Evolutionary conservation across 1,140 invertebrate genomes (phyloP).

Genomic region (Ceratina japonica): DNA sequence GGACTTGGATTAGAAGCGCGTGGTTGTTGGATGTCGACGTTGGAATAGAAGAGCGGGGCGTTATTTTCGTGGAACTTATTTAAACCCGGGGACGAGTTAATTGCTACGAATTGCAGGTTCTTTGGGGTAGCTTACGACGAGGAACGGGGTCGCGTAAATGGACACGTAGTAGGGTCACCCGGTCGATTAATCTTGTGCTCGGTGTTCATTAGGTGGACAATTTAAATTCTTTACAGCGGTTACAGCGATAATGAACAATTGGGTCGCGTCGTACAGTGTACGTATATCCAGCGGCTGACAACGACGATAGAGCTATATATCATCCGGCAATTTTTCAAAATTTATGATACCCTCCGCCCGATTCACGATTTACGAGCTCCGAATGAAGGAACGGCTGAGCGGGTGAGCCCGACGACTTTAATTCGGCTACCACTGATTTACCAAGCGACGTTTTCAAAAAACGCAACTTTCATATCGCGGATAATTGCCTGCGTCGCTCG

Average conservation of each 20-base stretch:
- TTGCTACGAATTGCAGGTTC: not conserved
- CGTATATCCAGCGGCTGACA: not conserved
- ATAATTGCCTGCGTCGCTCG: not conserved
- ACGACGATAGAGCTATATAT: not conserved
- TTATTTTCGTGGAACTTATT: not conserved
- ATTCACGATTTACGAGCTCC: too few species aligned
- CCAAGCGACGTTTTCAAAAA: not conserved
- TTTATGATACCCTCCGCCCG: not conserved
- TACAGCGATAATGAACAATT: not conserved
- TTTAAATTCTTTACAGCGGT: not conserved
- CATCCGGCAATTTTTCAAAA: not conserved
- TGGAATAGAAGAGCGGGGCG: too few species aligned
- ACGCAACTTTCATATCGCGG: not conserved
- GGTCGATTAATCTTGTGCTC: not conserved
- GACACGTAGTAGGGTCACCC: not conserved
- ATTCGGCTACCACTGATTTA: not conserved
- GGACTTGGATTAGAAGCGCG: too few species aligned
- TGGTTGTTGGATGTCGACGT: not conserved
- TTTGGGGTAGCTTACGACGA: not conserved
- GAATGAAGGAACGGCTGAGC: not conserved
- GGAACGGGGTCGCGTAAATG: not conserved
- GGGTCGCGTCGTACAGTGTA: not conserved
- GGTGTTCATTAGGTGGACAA: not conserved
- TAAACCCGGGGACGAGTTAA: not conserved
- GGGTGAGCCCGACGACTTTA: too few species aligned